Base-by-base conservation (phyloP, 1,140 invertebrate species). In the Zaprionus tsacasi region DNA sequence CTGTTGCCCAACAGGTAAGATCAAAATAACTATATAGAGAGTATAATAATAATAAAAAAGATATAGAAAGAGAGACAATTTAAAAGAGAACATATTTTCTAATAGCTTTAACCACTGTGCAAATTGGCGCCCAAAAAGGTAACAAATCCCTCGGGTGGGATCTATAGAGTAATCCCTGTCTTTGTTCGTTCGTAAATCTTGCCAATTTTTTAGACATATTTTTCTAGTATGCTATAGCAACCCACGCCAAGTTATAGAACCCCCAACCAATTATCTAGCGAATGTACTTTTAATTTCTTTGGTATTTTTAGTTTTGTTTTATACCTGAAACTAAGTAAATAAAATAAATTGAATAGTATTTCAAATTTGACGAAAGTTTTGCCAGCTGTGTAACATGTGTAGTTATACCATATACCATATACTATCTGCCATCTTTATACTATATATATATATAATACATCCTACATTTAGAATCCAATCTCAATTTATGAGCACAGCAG, bases 1-100 rank as follows among this genome's bases (percentile, higher is more conserved):
- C 99, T 92, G 99, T 99, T 45, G 99, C 99, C 92, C 98, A 99
- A 94, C 99, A 99, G 98, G 99, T 99, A 95, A 96, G 92, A 90
- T 81, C 17, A n/a, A 12, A 2, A 3, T 3, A 12, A 4, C 11
- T 6, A 35, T 15, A 60, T 52, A 70, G 13, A 17, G 7, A 6
- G 27, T 5, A 3, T 30, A 30, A 17, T 11, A 66, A 58, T 21
- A 11, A 13, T n/a, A 30, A 6, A 13, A 15, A 30, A 2, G 27
- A 30, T 21, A 21, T 21, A 21, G 40, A 95, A 91, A 88, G 81
- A 36, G 10, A 8, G 0, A 3, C 2, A 10, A 1, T n/a, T 50
- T 35, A 50, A 59, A 27, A 59, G n/a, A 15, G 12, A 40, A 7
- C 3, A 63, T 52, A 67, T 75, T 27, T 45, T 61, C 15, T 48